Evolutionary conservation across 2,797 vertebrate species (phyloP).

Genomic region (Pitangus sulphuratus): DNA sequence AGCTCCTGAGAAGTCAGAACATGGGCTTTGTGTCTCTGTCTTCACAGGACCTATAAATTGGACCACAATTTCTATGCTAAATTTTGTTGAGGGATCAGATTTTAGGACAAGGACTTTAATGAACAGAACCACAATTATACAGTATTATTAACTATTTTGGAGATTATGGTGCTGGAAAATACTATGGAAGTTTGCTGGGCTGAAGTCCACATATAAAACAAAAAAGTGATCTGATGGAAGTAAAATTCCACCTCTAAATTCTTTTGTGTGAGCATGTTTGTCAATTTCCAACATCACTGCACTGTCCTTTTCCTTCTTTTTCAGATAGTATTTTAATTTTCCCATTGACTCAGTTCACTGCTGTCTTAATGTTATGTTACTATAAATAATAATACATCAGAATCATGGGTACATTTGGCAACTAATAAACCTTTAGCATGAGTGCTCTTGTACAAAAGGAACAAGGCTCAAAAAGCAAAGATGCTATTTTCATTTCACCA

Average conservation of each 20-base stretch:
- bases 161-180: background rate
- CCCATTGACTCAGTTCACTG: background rate
- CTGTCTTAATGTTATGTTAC: background rate
- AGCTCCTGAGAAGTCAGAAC: background rate
- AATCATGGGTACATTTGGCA: background rate
- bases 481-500: conserved; percentile 21
- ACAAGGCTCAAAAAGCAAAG: background rate
- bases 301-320: background rate
- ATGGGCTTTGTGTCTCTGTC: background rate
- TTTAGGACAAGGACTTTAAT: background rate
- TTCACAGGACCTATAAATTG: background rate
- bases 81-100: background rate
- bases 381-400: background rate
- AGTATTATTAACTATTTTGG: background rate
- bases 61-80: background rate
- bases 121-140: background rate
- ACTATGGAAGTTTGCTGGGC: background rate
- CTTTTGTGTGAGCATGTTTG: background rate
- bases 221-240: background rate
- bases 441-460: background rate
- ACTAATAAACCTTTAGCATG: background rate
- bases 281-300: background rate
- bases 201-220: background rate
- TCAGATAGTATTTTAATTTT: background rate
- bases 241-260: background rate